Evolutionary conservation across 2,113 vertebrate species (phyloP).

Genomic region (Pachycephala philippinensis): DNA sequence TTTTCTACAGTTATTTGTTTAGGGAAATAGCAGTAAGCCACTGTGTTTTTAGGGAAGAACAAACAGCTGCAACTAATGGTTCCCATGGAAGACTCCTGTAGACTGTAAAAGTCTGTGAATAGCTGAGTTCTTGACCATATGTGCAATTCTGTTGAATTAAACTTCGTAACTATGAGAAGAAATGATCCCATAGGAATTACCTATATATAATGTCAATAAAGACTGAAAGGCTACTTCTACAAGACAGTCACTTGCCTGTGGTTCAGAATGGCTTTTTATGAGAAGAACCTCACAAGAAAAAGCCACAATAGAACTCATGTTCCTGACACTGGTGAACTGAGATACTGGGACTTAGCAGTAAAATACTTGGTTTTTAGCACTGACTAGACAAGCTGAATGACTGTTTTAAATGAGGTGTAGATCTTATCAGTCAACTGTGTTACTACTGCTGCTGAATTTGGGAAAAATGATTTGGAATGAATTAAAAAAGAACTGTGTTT

Average conservation of each 20-base stretch:
- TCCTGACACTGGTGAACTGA: not conserved
- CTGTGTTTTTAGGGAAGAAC: constrained; percentile 51
- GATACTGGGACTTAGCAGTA: not conserved
- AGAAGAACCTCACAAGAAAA: not conserved
- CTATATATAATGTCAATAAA: not conserved
- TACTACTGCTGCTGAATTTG: not conserved
- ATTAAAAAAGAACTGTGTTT: not conserved
- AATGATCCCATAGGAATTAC: not conserved
- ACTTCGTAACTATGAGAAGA: not conserved
- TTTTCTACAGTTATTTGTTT: constrained; percentile 17
- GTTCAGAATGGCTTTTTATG: not conserved
- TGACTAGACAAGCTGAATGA: not conserved
- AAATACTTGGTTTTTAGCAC: constrained; percentile 2
- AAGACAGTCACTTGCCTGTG: not conserved
- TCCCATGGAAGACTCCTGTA: constrained; percentile 37
- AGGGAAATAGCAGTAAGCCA: constrained; percentile 3
- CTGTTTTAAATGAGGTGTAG: not conserved
- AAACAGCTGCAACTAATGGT: constrained; percentile 31
- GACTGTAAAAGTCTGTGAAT: not conserved
- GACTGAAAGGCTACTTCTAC: not conserved
- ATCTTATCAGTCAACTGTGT: not conserved
- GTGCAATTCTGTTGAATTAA: not conserved
- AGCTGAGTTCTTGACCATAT: not conserved
- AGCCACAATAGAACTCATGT: not conserved
- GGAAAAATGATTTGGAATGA: not conserved